A percentile compares a stretch with the other conserved stretches of the same genome.
phyloP scores from a whole-genome alignment of 1,140 invertebrate species.

The Sminthurides bifidus region DNA sequence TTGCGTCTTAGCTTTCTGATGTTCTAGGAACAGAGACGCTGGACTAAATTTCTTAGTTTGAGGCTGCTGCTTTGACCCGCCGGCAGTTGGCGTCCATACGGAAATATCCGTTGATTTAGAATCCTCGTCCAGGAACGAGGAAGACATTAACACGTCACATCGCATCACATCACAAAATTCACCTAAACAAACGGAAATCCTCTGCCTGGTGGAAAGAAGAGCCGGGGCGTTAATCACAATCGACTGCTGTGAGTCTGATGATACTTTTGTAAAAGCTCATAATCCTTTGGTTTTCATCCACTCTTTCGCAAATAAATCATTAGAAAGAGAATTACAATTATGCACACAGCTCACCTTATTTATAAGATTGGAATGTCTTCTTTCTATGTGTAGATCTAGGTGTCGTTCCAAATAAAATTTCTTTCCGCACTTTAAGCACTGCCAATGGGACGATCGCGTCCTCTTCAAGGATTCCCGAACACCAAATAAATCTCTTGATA shows the following conservation, averaged over 20 bases:
- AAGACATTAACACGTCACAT: constrained; percentile 60
- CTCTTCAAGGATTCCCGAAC: constrained; percentile 71
- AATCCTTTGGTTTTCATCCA: not conserved
- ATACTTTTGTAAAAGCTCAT: too few species aligned
- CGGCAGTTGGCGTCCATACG: constrained; percentile 23
- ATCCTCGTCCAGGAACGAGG: constrained; percentile 24
- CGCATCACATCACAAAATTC: constrained; percentile 92
- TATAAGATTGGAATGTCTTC: constrained; percentile 69
- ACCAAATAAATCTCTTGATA: constrained; percentile 69
- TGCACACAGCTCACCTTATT: constrained; percentile 52
- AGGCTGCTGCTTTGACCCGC: constrained; percentile 5
- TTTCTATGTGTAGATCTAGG: constrained; percentile 80
- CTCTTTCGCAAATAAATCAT: constrained; percentile 10
- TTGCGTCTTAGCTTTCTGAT: constrained; percentile 7
- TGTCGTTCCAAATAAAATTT: constrained; percentile 79
- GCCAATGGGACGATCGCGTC: constrained; percentile 73
- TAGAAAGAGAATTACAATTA: constrained; percentile 3
- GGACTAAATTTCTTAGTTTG: not conserved
- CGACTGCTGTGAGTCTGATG: too few species aligned
- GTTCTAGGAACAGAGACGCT: constrained; percentile 14
- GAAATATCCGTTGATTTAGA: constrained; percentile 30
- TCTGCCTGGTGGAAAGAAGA: constrained; percentile 50
- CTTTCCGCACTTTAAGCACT: constrained; percentile 81
- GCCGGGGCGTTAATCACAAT: too few species aligned
- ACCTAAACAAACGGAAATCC: constrained; percentile 76